These are phyloP conservation scores for Ibidorhyncha struthersii DNA, from an alignment of 2,113 vertebrate genomes.

Conservation along the genomic window DNA sequence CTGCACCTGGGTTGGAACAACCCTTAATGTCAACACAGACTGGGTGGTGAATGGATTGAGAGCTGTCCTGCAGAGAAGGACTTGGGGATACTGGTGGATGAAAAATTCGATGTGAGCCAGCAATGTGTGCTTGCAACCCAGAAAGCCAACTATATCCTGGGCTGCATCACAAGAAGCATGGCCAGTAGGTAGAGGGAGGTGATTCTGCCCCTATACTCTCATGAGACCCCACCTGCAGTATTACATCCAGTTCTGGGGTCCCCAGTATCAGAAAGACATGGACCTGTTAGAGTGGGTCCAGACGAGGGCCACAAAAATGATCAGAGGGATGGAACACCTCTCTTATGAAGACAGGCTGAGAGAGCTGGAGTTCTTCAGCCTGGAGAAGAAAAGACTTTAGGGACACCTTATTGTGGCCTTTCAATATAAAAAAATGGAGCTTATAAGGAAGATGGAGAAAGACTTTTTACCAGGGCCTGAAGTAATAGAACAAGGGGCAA, in stretches of 20 bases:
- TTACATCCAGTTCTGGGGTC: background rate
- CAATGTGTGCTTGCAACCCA: background rate
- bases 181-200: background rate
- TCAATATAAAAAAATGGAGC: background rate
- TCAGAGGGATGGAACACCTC: background rate
- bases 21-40: background rate
- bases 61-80: background rate
- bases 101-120: background rate
- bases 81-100: background rate
- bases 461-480: background rate
- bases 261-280: too few relatives aligned
- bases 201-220: background rate
- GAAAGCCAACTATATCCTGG: background rate
- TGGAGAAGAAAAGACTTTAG: background rate
- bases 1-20: background rate
- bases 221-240: background rate
- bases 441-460: background rate
- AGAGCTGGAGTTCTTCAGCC: background rate
- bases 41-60: background rate
- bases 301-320: background rate
- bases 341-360: background rate
- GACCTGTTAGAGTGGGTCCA: fast-evolving
- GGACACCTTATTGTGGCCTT: background rate
- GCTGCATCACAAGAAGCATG: background rate
- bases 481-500: background rate